A percentile compares a stretch with the other conserved stretches of the same genome.
Conservation (phyloP, 2,888 invertebrate species). For the Andrena bucephala region DNA sequence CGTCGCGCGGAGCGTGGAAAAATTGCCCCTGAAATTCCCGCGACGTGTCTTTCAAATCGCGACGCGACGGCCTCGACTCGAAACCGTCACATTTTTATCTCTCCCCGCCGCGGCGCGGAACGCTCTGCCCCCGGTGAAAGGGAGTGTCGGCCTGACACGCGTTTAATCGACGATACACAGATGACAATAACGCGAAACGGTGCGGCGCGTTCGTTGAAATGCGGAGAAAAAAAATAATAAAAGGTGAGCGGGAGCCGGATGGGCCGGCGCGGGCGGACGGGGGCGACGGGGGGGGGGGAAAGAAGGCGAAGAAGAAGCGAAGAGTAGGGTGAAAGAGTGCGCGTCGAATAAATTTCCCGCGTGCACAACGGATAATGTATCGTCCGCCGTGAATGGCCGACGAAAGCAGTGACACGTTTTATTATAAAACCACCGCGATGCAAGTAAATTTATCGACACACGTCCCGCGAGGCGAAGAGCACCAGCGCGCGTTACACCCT, state of each 20-base stretch:
- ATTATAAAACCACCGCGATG: conserved; percentile 64
- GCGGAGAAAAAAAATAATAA: background rate
- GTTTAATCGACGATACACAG: conserved; percentile 58
- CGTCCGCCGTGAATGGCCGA: conserved; percentile 59
- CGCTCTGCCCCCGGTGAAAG: conserved; percentile 47
- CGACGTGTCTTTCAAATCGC: conserved; percentile 34
- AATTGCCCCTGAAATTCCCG: conserved; percentile 45
- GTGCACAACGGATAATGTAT: conserved; percentile 58
- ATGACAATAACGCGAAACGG: conserved; percentile 58
- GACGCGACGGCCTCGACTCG: conserved; percentile 24
- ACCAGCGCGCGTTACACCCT: conserved; percentile 60
- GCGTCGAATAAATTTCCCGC: conserved; percentile 61
- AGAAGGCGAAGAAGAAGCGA: conserved; percentile 26
- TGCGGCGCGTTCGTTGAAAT: conserved; percentile 31
- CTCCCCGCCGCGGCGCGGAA: conserved; percentile 37
- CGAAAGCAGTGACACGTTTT: conserved; percentile 55
- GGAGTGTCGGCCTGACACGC: conserved; percentile 54
- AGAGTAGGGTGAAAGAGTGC: conserved; percentile 18
- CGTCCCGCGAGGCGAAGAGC: conserved; percentile 48
- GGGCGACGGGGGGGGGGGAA: background rate
- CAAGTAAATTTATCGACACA: conserved; percentile 72
- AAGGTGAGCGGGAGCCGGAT: background rate
- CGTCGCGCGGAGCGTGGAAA: conserved; percentile 21
- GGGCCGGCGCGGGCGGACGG: background rate
- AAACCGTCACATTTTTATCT: conserved; percentile 58